Conservation (phyloP, 2,113 vertebrate species). For the Mirounga angustirostris region DNA sequence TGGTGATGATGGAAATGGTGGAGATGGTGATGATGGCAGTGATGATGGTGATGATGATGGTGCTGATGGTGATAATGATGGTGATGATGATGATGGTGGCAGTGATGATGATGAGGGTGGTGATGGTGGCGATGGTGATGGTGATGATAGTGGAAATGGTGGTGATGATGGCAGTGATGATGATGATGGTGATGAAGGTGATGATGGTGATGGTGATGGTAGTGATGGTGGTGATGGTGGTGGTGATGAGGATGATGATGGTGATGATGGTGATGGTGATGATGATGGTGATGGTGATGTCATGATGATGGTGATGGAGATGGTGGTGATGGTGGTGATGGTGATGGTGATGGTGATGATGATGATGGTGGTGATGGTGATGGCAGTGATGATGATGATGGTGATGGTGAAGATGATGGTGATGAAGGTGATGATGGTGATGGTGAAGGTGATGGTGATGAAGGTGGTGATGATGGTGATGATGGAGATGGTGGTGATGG, state of each 20-base stretch:
- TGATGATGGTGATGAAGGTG: accelerated
- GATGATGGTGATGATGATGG: accelerated
- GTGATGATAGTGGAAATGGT: accelerated
- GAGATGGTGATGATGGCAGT: accelerated
- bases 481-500: accelerated
- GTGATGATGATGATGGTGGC: accelerated
- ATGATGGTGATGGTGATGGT: accelerated
- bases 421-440: accelerated
- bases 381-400: accelerated
- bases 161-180: accelerated
- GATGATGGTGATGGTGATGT: accelerated
- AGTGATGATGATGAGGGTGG: accelerated
- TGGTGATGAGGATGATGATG: accelerated
- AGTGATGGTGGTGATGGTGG: accelerated
- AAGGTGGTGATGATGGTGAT: accelerated
- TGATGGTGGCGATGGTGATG: accelerated
- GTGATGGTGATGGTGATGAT: accelerated
- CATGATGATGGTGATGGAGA: accelerated
- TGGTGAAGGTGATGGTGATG: accelerated
- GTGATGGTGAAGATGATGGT: accelerated
- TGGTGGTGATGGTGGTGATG: neutral
- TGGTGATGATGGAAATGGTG: accelerated
- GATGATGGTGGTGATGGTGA: accelerated
- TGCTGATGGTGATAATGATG: accelerated
- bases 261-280: accelerated